phyloP scores from a whole-genome alignment of 2,113 vertebrate species.

The Menura novaehollandiae region DNA sequence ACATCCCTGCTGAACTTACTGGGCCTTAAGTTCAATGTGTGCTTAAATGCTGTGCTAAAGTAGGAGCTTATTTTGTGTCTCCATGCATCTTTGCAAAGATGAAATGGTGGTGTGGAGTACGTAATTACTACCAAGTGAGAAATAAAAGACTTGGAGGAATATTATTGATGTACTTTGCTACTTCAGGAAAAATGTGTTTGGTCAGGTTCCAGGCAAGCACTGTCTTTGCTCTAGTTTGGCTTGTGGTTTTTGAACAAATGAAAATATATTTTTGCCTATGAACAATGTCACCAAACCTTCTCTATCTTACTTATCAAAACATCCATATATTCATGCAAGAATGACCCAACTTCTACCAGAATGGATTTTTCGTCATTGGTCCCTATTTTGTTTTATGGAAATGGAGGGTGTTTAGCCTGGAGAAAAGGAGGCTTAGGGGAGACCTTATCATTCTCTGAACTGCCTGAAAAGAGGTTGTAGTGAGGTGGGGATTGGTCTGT shows the following conservation, averaged over 20 bases:
- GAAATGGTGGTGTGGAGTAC: neutral
- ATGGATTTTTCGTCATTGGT: neutral
- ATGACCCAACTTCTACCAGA: neutral
- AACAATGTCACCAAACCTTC: neutral
- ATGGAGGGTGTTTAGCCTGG: neutral
- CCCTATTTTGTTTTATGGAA: neutral
- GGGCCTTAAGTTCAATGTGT: neutral
- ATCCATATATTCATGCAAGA: neutral
- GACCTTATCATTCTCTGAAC: neutral
- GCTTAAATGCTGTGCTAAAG: neutral
- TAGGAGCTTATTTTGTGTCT: neutral
- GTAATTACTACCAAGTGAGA: neutral
- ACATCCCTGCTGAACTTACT: neutral
- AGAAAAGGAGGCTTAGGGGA: neutral
- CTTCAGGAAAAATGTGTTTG: neutral
- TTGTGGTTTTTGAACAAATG: neutral
- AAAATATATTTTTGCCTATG: neutral
- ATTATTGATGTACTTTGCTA: conserved; percentile 27
- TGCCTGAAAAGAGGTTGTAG: neutral
- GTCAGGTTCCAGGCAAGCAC: conserved; percentile 10
- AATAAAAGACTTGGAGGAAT: neutral
- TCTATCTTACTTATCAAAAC: neutral
- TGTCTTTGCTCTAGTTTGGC: neutral
- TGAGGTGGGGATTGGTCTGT: neutral
- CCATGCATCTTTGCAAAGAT: neutral